These are phyloP conservation scores for Drosophila ficusphila DNA, from an alignment of 1,140 invertebrate species.

Conservation along the genomic window DNA sequence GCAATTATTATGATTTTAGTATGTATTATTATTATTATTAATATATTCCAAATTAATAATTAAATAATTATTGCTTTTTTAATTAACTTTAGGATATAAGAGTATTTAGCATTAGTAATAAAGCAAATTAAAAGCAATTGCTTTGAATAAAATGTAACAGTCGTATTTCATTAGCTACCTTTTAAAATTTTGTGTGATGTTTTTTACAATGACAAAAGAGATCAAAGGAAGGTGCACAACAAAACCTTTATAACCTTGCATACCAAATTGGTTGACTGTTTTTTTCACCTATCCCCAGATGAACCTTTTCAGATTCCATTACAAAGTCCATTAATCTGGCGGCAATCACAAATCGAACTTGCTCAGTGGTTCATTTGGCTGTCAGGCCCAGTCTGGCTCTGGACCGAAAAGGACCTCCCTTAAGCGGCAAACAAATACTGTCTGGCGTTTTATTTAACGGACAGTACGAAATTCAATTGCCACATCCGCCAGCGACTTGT, in stretches of 20 bases:
- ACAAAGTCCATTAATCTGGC: constrained; percentile 43
- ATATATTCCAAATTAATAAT: too few species aligned
- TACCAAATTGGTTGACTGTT: constrained; percentile 14
- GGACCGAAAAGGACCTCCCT: constrained; percentile 8
- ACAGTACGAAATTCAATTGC: constrained; percentile 66
- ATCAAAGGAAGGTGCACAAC: constrained; percentile 17
- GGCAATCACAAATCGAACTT: constrained; percentile 44
- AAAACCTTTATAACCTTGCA: constrained; percentile 6
- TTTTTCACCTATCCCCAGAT: constrained; percentile 3
- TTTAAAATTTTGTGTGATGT: neutral
- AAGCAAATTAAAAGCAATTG: neutral
- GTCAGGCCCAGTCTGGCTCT: constrained; percentile 29
- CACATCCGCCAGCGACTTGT: constrained; percentile 66
- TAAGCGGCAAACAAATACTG: constrained; percentile 49
- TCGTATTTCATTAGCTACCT: neutral
- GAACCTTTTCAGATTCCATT: constrained; percentile 35
- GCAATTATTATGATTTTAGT: too few species aligned
- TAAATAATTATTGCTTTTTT: too few species aligned
- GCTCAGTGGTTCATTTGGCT: constrained; percentile 43
- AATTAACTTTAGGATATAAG: too few species aligned
- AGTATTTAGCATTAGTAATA: too few species aligned
- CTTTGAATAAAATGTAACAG: neutral
- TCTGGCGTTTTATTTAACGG: constrained; percentile 53
- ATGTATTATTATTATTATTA: too few species aligned
- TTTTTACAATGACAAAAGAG: neutral